These are phyloP conservation scores for Dicyrtoma fusca DNA, from an alignment of 2,888 invertebrate species.

Conservation along the genomic window DNA sequence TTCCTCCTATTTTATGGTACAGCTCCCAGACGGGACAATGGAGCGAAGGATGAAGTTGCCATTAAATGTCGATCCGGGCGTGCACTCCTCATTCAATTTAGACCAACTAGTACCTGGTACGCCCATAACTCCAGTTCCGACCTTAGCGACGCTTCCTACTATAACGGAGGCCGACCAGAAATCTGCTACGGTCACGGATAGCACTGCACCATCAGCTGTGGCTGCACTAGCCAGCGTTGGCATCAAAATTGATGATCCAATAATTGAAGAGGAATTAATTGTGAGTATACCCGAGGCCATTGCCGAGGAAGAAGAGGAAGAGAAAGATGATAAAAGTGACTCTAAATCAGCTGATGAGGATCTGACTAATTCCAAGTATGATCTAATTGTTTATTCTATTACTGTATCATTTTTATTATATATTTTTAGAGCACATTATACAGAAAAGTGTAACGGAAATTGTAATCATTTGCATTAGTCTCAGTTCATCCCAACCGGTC, in stretches of 20 bases:
- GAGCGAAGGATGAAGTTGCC: constrained; percentile 88
- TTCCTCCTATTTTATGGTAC: constrained; percentile 77
- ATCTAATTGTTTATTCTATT: background rate
- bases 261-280: constrained; percentile 34
- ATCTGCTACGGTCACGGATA: constrained; percentile 36
- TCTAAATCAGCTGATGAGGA: constrained; percentile 16
- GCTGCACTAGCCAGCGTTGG: background rate
- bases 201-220: background rate
- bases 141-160: constrained; percentile 83
- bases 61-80: constrained; percentile 89
- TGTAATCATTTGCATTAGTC: no score
- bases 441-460: no score
- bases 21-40: constrained; percentile 87
- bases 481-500: constrained; percentile 32
- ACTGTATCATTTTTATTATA: no score
- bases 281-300: constrained; percentile 53
- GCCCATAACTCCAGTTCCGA: constrained; percentile 77
- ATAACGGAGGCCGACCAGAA: constrained; percentile 73
- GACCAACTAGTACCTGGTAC: constrained; percentile 77
- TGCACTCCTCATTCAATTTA: constrained; percentile 84
- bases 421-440: no score
- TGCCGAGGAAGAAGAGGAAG: constrained; percentile 53
- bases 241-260: constrained; percentile 25
- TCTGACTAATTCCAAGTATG: background rate
- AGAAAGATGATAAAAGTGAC: constrained; percentile 13